Conservation (phyloP, 2,113 vertebrate genomes). For the Serilophus lunatus region DNA sequence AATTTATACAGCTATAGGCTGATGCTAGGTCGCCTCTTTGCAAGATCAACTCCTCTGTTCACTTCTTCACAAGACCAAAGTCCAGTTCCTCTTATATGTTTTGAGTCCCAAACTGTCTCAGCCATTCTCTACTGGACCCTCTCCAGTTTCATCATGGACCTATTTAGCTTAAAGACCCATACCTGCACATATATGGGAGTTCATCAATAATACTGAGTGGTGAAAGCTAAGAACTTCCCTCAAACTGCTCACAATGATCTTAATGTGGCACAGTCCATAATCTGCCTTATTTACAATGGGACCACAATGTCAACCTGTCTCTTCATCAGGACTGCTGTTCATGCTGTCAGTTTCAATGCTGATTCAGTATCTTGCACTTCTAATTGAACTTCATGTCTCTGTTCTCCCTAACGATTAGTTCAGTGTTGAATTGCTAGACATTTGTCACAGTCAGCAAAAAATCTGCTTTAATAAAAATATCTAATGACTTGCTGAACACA, state of each 20-base stretch:
- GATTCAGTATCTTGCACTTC: not conserved
- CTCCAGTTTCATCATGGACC: not conserved
- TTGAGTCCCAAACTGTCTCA: not conserved
- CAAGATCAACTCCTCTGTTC: not conserved
- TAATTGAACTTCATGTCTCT: not conserved
- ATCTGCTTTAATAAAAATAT: not conserved
- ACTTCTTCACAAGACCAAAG: not conserved
- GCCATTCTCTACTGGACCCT: not conserved
- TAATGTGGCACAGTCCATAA: not conserved
- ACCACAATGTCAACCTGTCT: not conserved
- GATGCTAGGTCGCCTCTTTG: not conserved
- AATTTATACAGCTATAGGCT: not conserved
- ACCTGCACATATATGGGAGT: not conserved
- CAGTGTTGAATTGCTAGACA: not conserved
- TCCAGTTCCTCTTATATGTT: not conserved
- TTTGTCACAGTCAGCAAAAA: not conserved
- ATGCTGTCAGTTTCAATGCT: not conserved
- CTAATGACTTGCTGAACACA: not conserved
- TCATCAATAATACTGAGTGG: not conserved
- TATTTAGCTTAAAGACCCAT: not conserved
- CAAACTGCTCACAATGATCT: accelerated
- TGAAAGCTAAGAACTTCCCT: not conserved
- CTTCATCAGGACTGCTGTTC: not conserved
- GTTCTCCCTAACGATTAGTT: not conserved
- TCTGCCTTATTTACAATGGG: not conserved